These are phyloP conservation scores for Opisthograptis luteolata DNA, from an alignment of 2,888 invertebrate genomes.

Conservation along the genomic window DNA sequence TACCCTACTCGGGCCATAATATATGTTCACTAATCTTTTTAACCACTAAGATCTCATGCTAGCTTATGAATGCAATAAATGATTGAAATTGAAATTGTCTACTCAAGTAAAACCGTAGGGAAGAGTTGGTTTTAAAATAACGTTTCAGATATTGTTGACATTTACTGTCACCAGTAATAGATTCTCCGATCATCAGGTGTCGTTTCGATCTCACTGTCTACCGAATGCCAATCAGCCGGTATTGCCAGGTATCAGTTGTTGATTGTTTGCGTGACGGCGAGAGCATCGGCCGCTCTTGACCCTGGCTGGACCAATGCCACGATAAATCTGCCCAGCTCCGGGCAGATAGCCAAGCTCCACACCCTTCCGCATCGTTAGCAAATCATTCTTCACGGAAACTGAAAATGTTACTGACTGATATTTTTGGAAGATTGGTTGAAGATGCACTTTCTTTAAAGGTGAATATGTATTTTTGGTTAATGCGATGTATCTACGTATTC, in stretches of 20 bases:
- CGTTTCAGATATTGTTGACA: no score
- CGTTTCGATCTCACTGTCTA: slow-evolving; percentile 22
- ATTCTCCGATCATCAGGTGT: slow-evolving; percentile 8
- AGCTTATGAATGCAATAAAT: no score
- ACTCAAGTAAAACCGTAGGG: no score
- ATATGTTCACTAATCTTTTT: no score
- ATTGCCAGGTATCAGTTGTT: slow-evolving; percentile 44
- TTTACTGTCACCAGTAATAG: slow-evolving; percentile 8
- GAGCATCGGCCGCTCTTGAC: slow-evolving; percentile 82
- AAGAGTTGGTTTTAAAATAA: no score
- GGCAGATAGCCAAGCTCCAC: slow-evolving; percentile 69
- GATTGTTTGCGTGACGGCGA: slow-evolving; percentile 57
- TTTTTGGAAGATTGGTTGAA: slow-evolving; percentile 26
- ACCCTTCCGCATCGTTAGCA: slow-evolving; percentile 78
- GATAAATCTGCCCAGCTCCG: slow-evolving; percentile 58
- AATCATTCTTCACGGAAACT: slow-evolving; percentile 61
- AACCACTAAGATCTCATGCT: no score
- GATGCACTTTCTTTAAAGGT: background rate
- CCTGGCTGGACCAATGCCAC: slow-evolving; percentile 83
- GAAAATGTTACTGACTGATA: slow-evolving; percentile 39
- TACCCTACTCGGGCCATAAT: no score
- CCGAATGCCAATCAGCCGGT: slow-evolving; percentile 37
- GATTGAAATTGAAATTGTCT: no score
- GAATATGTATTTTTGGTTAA: background rate
- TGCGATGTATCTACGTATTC: no score